Conservation (phyloP, 2,113 vertebrate genomes). For the Catharus fuscescens region DNA sequence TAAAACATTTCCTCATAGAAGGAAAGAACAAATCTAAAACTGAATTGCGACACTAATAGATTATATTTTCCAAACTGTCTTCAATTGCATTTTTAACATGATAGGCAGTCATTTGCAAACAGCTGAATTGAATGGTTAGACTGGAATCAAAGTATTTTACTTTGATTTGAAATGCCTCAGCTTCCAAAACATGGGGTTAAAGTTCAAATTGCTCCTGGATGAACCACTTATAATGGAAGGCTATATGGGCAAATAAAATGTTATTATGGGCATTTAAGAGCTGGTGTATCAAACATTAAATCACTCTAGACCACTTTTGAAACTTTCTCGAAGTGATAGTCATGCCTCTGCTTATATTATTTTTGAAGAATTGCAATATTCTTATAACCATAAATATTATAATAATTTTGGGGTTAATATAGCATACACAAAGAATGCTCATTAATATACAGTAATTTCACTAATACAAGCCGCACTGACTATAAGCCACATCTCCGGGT, state of each 20-base stretch:
- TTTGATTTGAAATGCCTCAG: not conserved
- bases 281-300: not conserved
- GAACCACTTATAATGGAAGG: not conserved
- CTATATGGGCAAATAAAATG: not conserved
- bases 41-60: not conserved
- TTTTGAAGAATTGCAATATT: not conserved
- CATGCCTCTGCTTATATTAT: not conserved
- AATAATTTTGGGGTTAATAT: not conserved
- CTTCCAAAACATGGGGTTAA: not conserved
- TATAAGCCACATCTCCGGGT: too few species aligned
- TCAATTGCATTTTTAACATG: not conserved
- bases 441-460: not conserved
- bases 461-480: too few species aligned
- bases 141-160: not conserved
- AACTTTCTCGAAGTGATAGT: not conserved
- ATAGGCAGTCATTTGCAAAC: not conserved
- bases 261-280: not conserved
- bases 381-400: not conserved
- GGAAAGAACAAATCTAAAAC: not conserved
- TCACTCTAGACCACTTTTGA: not conserved
- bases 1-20: not conserved
- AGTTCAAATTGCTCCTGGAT: not conserved
- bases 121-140: not conserved
- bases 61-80: not conserved
- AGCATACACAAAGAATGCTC: not conserved